Conservation (phyloP, 2,888 invertebrate species). For the Acronicta alni region DNA sequence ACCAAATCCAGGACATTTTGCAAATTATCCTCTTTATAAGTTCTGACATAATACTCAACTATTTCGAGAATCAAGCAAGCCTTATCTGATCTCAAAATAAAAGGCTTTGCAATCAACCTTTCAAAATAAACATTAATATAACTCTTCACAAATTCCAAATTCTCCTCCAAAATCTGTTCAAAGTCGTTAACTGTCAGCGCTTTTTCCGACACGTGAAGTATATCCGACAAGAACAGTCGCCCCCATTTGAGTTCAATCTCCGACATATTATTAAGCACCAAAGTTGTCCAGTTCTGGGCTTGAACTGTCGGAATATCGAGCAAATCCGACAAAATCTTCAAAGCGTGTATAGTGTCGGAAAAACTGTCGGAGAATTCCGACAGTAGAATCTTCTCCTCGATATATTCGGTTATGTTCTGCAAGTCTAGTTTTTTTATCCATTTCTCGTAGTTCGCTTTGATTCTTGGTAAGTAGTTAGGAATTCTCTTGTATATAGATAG, state of each 20-base stretch:
- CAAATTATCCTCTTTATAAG: slow-evolving; percentile 49
- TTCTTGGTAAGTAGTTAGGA: slow-evolving; percentile 19
- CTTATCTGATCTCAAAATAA: slow-evolving; percentile 5
- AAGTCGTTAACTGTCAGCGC: slow-evolving; percentile 50
- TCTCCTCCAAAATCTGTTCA: slow-evolving; percentile 49
- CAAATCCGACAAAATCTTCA: slow-evolving; percentile 53
- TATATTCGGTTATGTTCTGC: slow-evolving; percentile 51
- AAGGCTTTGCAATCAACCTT: slow-evolving; percentile 22
- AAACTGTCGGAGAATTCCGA: slow-evolving; percentile 36
- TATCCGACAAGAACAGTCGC: slow-evolving; percentile 50
- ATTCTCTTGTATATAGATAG: slow-evolving; percentile 45
- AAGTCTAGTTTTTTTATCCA: slow-evolving; percentile 55
- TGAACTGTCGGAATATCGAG: not conserved
- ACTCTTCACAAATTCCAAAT: slow-evolving; percentile 40
- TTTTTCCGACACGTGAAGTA: slow-evolving; percentile 61
- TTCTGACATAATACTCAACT: slow-evolving; percentile 59
- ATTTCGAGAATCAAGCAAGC: slow-evolving; percentile 58
- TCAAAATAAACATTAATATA: slow-evolving; percentile 51
- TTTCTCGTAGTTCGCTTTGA: slow-evolving; percentile 31
- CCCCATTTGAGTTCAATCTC: slow-evolving; percentile 22
- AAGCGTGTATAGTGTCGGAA: slow-evolving; percentile 30
- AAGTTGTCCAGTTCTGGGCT: slow-evolving; percentile 17
- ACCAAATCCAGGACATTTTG: slow-evolving; percentile 61
- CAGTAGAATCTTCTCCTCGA: slow-evolving; percentile 53
- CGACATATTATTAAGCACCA: slow-evolving; percentile 4